Evolutionary conservation across 2,888 invertebrate genomes (phyloP).

Genomic region (Tinea semifulvella): DNA sequence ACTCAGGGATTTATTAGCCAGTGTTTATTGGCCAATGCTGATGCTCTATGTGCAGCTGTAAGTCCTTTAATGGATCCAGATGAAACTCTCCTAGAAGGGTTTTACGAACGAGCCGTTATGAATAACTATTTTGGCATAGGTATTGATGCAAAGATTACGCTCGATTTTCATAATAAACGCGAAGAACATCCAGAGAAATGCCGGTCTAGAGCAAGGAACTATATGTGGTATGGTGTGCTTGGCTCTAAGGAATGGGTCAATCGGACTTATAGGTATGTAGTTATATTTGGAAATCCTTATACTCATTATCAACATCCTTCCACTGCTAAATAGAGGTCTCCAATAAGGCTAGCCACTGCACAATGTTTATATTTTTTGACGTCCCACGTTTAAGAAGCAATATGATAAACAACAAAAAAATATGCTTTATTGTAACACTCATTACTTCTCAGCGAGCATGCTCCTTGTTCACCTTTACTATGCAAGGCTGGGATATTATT

Average conservation of each 20-base stretch:
- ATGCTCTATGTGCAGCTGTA: slow-evolving; percentile 95
- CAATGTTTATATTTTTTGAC: no score
- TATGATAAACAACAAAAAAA: no score
- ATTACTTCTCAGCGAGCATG: no score
- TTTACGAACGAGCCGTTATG: slow-evolving; percentile 95
- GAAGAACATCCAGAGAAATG: slow-evolving; percentile 98
- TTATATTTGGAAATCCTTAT: no score
- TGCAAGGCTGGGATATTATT: no score
- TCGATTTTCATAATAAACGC: slow-evolving; percentile 96
- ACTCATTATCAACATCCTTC: no score
- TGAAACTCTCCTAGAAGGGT: slow-evolving; percentile 86
- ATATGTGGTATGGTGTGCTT: slow-evolving; percentile 93
- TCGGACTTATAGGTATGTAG: slow-evolving; percentile 81
- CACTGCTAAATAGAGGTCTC: no score
- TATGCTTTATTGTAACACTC: no score
- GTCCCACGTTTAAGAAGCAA: no score
- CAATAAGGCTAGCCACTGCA: no score
- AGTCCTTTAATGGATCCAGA: slow-evolving; percentile 94
- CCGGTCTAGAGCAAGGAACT: slow-evolving; percentile 91
- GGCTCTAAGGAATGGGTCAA: slow-evolving; percentile 85
- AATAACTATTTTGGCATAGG: slow-evolving; percentile 99
- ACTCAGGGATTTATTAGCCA: slow-evolving; percentile 91
- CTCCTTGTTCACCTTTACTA: no score
- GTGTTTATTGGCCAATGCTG: slow-evolving; percentile 94
- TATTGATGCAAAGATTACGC: slow-evolving; percentile 95